A percentile compares a stretch with the other conserved stretches of the same genome.
These are phyloP conservation scores for Drosophila multiciliata DNA, from an alignment of 2,888 invertebrate genomes.

Conservation along the genomic window DNA sequence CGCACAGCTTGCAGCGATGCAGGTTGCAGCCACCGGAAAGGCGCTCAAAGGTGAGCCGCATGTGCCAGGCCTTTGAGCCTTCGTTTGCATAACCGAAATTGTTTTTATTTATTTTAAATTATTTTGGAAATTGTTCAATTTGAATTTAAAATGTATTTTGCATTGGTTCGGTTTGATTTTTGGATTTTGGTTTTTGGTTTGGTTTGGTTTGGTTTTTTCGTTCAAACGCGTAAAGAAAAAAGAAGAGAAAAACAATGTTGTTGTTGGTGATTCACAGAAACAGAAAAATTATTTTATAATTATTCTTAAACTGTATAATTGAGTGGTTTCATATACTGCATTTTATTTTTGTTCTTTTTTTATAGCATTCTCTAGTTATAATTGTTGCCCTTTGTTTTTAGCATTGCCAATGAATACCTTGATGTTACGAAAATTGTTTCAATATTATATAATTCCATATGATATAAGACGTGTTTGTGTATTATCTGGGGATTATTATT, in stretches of 20 bases:
- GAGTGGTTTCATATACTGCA: slow-evolving; percentile 51
- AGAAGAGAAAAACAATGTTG: slow-evolving; percentile 85
- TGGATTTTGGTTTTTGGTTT: slow-evolving; percentile 29
- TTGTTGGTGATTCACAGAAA: slow-evolving; percentile 85
- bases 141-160: slow-evolving; percentile 42
- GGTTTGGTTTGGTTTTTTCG: slow-evolving; percentile 60
- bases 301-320: slow-evolving; percentile 79
- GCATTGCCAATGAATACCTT: slow-evolving; percentile 53
- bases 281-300: slow-evolving; percentile 81
- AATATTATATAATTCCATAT: slow-evolving; percentile 32
- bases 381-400: slow-evolving; percentile 42
- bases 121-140: slow-evolving; percentile 43
- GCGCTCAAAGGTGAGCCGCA: slow-evolving; percentile 97
- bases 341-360: slow-evolving; percentile 35
- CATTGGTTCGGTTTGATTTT: slow-evolving; percentile 51
- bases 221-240: slow-evolving; percentile 84
- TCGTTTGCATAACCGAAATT: slow-evolving; percentile 18
- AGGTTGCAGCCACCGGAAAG: slow-evolving; percentile 96
- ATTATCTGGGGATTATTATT: slow-evolving; percentile 6
- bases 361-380: slow-evolving; percentile 34
- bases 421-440: slow-evolving; percentile 15
- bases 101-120: slow-evolving; percentile 8
- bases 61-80: slow-evolving; percentile 97
- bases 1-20: slow-evolving; percentile 97
- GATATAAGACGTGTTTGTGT: slow-evolving; percentile 16